Conservation (phyloP, 2,113 vertebrate species). For the Tychaedon coryphoeus region DNA sequence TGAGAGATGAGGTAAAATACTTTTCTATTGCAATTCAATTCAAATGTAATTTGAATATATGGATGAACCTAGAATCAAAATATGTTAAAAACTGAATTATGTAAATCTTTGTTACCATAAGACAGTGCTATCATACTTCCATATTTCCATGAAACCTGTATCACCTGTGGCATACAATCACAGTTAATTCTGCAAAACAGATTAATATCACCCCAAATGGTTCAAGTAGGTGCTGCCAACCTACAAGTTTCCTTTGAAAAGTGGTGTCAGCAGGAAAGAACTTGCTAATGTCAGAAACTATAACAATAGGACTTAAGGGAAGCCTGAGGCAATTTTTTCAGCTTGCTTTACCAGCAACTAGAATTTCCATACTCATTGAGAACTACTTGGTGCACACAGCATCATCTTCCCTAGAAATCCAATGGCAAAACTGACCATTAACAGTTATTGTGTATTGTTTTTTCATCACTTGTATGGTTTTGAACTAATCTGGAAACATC, state of each 20-base stretch:
- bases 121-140: not conserved
- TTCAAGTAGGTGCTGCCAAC: not conserved
- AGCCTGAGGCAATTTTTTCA: not conserved
- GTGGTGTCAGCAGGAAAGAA: not conserved
- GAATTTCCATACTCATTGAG: not conserved
- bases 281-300: not conserved
- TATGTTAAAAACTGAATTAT: accelerated
- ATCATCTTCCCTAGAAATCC: not conserved
- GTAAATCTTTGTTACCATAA: not conserved
- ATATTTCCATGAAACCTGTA: not conserved
- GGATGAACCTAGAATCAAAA: not conserved
- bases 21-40: not conserved
- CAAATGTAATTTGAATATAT: not conserved
- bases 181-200: not conserved
- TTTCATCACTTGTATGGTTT: not conserved
- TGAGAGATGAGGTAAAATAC: not conserved
- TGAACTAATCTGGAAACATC: not conserved
- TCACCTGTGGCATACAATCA: not conserved
- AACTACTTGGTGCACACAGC: not conserved
- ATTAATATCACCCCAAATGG: not conserved
- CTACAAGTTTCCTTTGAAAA: not conserved
- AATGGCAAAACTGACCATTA: not conserved
- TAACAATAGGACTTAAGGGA: not conserved
- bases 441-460: not conserved
- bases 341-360: not conserved